Evolutionary conservation across 1,140 invertebrate genomes (phyloP), one percentile per base, ranked within the genome.

Genomic region (Trissolcus basalis): DNA sequence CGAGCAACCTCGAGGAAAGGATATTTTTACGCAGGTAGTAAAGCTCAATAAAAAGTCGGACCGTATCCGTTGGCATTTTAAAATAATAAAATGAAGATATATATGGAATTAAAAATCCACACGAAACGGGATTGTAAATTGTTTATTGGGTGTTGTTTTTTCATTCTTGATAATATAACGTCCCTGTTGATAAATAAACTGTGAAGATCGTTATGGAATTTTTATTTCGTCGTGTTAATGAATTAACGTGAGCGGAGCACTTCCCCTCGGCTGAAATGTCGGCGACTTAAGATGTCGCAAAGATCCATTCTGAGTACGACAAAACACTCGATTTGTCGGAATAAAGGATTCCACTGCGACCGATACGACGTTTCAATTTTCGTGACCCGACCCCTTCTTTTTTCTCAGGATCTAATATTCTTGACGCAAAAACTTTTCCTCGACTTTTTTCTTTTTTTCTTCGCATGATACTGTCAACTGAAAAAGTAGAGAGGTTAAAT

Each of bases 281-380:
- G 19, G 19, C 6, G 6, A 27, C 1, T 27, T 27, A 6, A 27
- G 19, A 27, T 27, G 19, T 27, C 6, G 19, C 19, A 27, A n/a
- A 27, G 19, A 54, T 59, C 35, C 54, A 48, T 61, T 2, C 16
- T 41, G 7, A 41, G 8, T 15, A 58, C 41, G 58, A 68, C 63
- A 68, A 75, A 75, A 75, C 58, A 75, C 59, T 64, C 48, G 44
- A 43, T 58, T 69, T 69, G 54, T 68, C 43, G 54, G 72, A 49
- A 69, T 64, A 67, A 68, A 63, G 53, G 53, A 58, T 56, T 68
- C 49, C 44, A 60, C 69, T 55, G 43, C 36, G 56, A 47, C 41
- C 39, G 64, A 83, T 83, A 83, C 72, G 80, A 83, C 76, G 81
- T 83, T 83, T 84, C 83, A 84, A 84, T 83, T 83, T 84, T 82